A percentile compares a stretch with the other conserved stretches of the same genome.
These are phyloP conservation scores for Achroia grisella DNA, from an alignment of 1,140 invertebrate species.

Conservation along the genomic window DNA sequence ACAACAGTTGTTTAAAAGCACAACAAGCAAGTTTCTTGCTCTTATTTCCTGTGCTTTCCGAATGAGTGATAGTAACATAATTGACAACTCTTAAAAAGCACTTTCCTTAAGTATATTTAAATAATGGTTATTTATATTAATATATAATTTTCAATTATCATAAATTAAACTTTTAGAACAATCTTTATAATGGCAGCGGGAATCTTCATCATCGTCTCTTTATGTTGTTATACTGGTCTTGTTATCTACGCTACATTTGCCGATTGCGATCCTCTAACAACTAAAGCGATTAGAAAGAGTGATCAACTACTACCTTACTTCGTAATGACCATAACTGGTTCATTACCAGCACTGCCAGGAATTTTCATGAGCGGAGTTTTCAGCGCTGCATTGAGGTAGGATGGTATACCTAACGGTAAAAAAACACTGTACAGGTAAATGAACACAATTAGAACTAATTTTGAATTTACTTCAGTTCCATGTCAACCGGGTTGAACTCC, in stretches of 20 bases:
- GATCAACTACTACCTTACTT: conserved; percentile 82
- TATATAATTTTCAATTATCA: background rate
- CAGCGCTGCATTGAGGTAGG: conserved; percentile 80
- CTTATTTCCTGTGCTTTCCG: too few species aligned
- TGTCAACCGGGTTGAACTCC: conserved; percentile 86
- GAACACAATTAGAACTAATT: too few species aligned
- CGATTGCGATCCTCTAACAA: conserved; percentile 83
- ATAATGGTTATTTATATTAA: too few species aligned
- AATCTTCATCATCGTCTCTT: conserved; percentile 76
- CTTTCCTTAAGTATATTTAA: too few species aligned
- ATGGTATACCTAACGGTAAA: background rate
- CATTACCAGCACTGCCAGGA: conserved; percentile 81
- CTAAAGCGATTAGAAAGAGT: conserved; percentile 76
- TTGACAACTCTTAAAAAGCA: too few species aligned
- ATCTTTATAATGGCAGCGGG: conserved; percentile 71
- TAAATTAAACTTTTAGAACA: conserved; percentile 42
- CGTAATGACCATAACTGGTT: conserved; percentile 81
- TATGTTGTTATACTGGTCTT: conserved; percentile 83
- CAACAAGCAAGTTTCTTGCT: too few species aligned
- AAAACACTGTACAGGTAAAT: background rate
- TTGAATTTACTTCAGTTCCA: conserved; percentile 77
- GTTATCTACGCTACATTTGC: conserved; percentile 86
- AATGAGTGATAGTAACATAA: too few species aligned
- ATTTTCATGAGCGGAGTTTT: conserved; percentile 86
- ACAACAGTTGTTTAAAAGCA: too few species aligned